phyloP scores from a whole-genome alignment of 2,113 vertebrate species.

The Clinocottus analis region DNA sequence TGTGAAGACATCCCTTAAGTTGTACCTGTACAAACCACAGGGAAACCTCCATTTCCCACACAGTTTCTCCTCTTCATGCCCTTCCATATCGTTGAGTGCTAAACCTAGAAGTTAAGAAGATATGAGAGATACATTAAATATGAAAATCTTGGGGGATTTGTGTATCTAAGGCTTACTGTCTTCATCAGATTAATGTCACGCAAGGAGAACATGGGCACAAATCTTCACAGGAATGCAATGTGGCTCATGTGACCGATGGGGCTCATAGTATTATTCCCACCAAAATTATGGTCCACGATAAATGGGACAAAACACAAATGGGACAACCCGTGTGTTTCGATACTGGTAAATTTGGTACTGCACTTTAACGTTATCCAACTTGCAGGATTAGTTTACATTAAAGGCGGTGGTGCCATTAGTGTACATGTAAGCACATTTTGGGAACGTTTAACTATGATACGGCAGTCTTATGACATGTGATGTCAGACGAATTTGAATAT shows the following conservation, averaged over 20 bases:
- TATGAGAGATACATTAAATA: background rate
- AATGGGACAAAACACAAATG: background rate
- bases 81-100: slow-evolving; percentile 67
- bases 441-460: background rate
- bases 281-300: too few relatives aligned
- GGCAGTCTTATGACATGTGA: background rate
- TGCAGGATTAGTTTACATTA: background rate
- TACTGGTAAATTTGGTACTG: background rate
- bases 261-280: background rate
- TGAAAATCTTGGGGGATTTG: slow-evolving; percentile 24
- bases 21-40: slow-evolving; percentile 57
- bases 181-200: slow-evolving; percentile 18
- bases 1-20: slow-evolving; percentile 74
- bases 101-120: slow-evolving; percentile 29
- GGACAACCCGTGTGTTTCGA: background rate
- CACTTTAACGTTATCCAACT: background rate
- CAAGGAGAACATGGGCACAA: slow-evolving; percentile 11
- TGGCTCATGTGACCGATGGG: background rate
- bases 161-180: slow-evolving; percentile 3
- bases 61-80: slow-evolving; percentile 17
- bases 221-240: slow-evolving; percentile 61
- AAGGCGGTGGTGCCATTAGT: background rate
- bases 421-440: background rate
- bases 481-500: slow-evolving; percentile 6
- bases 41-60: slow-evolving; percentile 51